phyloP scores from a whole-genome alignment of 1,140 invertebrate genomes.

The Cataglyphis hispanica region DNA sequence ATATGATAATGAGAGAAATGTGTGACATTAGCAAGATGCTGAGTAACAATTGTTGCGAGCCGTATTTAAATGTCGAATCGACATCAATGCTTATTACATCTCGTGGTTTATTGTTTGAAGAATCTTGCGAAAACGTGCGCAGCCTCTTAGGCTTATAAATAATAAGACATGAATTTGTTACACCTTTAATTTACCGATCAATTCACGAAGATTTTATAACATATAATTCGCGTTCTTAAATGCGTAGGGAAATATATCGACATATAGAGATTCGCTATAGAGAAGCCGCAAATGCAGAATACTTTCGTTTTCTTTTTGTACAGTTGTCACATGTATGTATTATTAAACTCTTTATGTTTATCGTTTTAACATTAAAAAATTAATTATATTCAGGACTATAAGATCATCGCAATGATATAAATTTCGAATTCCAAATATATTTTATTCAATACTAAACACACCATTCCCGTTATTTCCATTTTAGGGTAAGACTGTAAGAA shows the following conservation, averaged over 20 bases:
- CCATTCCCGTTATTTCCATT: conserved; percentile 24
- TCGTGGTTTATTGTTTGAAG: not conserved
- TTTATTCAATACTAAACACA: conserved; percentile 73
- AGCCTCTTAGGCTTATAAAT: conserved; percentile 19
- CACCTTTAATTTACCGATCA: conserved; percentile 41
- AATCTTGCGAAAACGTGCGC: not conserved
- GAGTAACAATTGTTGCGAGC: conserved; percentile 29
- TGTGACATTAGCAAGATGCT: not conserved
- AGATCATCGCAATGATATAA: conserved; percentile 52
- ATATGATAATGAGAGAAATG: not conserved
- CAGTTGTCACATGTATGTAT: conserved; percentile 19
- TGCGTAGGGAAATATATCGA: conserved; percentile 4
- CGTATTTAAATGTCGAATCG: conserved; percentile 30
- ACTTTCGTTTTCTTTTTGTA: conserved; percentile 50
- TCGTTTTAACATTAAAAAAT: conserved; percentile 11
- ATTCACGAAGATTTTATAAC: conserved; percentile 34
- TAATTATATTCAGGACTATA: conserved; percentile 46
- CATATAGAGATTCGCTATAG: not conserved
- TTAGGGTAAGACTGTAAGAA: not conserved
- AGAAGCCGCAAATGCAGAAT: conserved; percentile 32
- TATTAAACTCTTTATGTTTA: conserved; percentile 25
- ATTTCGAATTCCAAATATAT: conserved; percentile 77
- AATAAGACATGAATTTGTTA: conserved; percentile 43
- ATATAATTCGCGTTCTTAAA: conserved; percentile 15
- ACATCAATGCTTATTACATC: conserved; percentile 45